Conservation (phyloP, 2,113 vertebrate species). For the Megaleporinus macrocephalus region DNA sequence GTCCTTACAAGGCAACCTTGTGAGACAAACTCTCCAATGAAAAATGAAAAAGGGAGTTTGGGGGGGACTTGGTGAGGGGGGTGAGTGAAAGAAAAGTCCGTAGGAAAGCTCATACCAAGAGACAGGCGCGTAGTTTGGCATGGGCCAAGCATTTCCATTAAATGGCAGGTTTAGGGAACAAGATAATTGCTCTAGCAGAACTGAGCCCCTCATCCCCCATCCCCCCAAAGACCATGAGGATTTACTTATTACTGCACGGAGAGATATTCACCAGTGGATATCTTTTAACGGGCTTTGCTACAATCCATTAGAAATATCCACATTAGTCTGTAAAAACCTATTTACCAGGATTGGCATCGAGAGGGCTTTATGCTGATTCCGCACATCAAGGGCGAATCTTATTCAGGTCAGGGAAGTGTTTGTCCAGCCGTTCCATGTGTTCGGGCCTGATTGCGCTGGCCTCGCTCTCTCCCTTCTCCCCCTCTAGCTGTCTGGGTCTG, state of each 20-base stretch:
- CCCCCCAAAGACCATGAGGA: conserved; percentile 35
- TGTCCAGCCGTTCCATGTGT: conserved; percentile 39
- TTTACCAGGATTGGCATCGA: conserved; percentile 29
- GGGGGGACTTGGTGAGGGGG: neutral
- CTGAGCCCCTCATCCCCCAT: conserved; percentile 56
- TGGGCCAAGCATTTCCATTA: conserved; percentile 70
- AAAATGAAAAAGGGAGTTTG: conserved; percentile 32
- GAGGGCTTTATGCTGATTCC: conserved; percentile 9
- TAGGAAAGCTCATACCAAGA: conserved; percentile 69
- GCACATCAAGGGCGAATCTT: conserved; percentile 19
- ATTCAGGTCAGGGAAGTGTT: conserved; percentile 28
- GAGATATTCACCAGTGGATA: conserved; percentile 17
- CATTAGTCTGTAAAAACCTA: conserved; percentile 22
- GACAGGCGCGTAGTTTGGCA: conserved; percentile 73
- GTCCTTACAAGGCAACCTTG: conserved; percentile 47
- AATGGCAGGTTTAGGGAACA: conserved; percentile 73
- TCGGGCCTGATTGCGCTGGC: conserved; percentile 10
- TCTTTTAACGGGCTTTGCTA: conserved; percentile 10
- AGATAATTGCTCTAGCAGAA: conserved; percentile 77
- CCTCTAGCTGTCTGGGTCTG: conserved; percentile 30
- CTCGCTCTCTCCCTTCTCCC: neutral
- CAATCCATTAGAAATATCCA: conserved; percentile 11
- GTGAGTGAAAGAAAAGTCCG: conserved; percentile 40
- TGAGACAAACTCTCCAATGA: conserved; percentile 38
- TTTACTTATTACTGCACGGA: conserved; percentile 37